Base-by-base conservation (phyloP, 1,140 invertebrate genomes). In the Phymorhynchus buccinoides region DNA sequence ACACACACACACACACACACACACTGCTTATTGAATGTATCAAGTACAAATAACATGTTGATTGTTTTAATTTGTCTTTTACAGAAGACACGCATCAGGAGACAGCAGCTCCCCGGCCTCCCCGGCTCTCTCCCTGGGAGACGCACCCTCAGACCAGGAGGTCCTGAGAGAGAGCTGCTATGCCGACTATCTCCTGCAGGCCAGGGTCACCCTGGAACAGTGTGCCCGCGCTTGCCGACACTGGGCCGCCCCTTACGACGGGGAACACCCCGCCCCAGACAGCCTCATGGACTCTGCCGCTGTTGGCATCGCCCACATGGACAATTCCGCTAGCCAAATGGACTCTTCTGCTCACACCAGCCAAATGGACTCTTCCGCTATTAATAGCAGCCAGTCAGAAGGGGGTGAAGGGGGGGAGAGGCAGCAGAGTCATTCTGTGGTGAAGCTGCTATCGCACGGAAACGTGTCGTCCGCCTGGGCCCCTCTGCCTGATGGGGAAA, bases 241-340 rank as follows among this genome's bases (percentile, higher is more conserved):
- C 78, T 99, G 98, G 98, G 96, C 95, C 14, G 96, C 95, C 84
- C 94, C 94, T 32, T 98, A 97, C 89, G 95, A 96, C 90, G 95
- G 94, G n/a, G 94, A 95, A 81, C 93, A 93, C 88, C 94, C 95
- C 52, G 90, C 93, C 83, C 91, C 91, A 30, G 89, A 91, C 66
- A 89, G 89, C 80, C 84, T 91, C 66, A 37, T 83, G 32, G 81
- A 68, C 37, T n/a, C 80, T 39, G 44, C 52, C 3, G 4, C 80
- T 52, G 77, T 32, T 9, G 71, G n/a, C 37, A 73, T 14, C 37
- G n/a, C 30, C 32, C n/a, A 39, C n/a, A n/a, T n/a, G n/a, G n/a
- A n/a, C n/a, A n/a, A n/a, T n/a, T n/a, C n/a, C n/a, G n/a, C n/a
- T n/a, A n/a, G n/a, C n/a, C n/a, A n/a, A n/a, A n/a, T n/a, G n/a